A percentile compares a stretch with the other conserved stretches of the same genome.
Conservation (phyloP, 2,113 vertebrate genomes). For the Apeltes quadracus region DNA sequence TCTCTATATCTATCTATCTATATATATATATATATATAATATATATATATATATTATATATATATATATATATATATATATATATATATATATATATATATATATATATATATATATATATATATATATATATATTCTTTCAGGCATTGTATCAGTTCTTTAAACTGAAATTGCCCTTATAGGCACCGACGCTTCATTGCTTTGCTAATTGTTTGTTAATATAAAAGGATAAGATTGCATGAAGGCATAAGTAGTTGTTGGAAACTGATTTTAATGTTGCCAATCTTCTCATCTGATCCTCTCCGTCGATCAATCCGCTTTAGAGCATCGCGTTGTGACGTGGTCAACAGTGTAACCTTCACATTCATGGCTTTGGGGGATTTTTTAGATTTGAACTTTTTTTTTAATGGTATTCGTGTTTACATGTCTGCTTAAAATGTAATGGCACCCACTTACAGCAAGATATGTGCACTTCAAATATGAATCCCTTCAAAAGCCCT, state of each 20-base stretch:
- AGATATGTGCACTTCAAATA: not conserved
- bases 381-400: not conserved
- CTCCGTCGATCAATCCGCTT: not conserved
- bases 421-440: not conserved
- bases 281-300: not conserved
- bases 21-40: not conserved
- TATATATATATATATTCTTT: not conserved
- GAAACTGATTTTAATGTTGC: not conserved
- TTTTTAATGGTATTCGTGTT: not conserved
- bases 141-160: not conserved
- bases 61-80: not conserved
- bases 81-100: not conserved
- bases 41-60: not conserved
- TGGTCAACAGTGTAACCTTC: not conserved
- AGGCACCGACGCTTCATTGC: slow-evolving; percentile 13
- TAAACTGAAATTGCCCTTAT: not conserved
- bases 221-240: not conserved
- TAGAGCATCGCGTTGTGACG: not conserved
- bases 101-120: not conserved
- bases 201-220: not conserved
- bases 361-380: not conserved
- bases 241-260: slow-evolving; percentile 1
- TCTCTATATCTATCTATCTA: no score
- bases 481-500: slow-evolving; percentile 15
- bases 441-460: not conserved